A percentile compares a stretch with the other conserved stretches of the same genome.
These are phyloP conservation scores for Pseudolaguvia tuberculata DNA, from an alignment of 2,113 vertebrate species.

Conservation along the genomic window DNA sequence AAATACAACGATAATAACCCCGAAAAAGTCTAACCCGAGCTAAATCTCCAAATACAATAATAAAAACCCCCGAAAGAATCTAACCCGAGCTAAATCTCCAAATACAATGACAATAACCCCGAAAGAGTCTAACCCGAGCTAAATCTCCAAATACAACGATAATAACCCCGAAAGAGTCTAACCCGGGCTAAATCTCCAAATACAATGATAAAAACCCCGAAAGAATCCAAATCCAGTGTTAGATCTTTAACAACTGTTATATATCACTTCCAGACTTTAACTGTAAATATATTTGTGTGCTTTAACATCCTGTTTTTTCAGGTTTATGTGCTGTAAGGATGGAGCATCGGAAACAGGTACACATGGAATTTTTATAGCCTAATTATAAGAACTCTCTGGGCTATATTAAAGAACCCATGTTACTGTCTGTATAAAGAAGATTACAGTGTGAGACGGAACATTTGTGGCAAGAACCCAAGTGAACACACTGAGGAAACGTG, in stretches of 20 bases:
- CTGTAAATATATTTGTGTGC: neutral
- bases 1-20: too few species aligned
- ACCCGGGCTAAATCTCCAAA: too few species aligned
- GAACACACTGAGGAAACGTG: constrained; percentile 9
- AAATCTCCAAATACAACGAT: too few species aligned
- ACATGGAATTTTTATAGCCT: constrained; percentile 22
- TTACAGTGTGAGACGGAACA: constrained; percentile 4
- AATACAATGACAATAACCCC: too few species aligned
- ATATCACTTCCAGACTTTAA: constrained; percentile 8
- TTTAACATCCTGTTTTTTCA: constrained; percentile 18
- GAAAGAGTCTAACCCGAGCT: too few species aligned
- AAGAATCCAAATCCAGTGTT: too few species aligned
- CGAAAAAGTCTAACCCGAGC: too few species aligned
- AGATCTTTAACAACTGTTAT: neutral
- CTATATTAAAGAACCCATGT: constrained; percentile 16
- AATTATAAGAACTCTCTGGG: constrained; percentile 7
- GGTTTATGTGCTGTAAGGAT: constrained; percentile 4
- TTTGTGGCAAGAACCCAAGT: constrained; percentile 10
- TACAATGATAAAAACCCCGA: too few species aligned
- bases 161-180: too few species aligned
- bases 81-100: too few species aligned
- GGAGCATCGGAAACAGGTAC: constrained; percentile 4
- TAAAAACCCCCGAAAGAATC: too few species aligned
- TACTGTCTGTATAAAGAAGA: constrained; percentile 14
- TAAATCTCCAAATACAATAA: too few species aligned